Percentiles rank a stretch among this genome's conserved stretches.
Evolutionary conservation across 2,888 invertebrate species (phyloP).

Genomic region (Hemithea aestivaria): DNA sequence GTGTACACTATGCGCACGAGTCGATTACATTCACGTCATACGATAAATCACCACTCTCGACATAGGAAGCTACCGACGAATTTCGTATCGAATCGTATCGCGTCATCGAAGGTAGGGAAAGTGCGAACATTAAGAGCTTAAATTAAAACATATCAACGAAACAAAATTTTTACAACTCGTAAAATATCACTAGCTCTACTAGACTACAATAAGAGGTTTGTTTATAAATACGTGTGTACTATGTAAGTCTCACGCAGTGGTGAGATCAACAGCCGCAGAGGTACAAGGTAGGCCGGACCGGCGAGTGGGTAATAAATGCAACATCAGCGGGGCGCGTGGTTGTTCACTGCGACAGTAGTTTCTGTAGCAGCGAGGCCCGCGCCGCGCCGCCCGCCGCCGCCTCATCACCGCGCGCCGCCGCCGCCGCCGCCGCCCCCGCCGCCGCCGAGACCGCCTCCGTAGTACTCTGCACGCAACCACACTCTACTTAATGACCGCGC

Average conservation of each 20-base stretch:
- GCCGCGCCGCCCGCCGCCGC: slow-evolving; percentile 37
- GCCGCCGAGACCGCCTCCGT: slow-evolving; percentile 74
- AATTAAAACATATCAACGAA: slow-evolving; percentile 47
- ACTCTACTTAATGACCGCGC: background rate
- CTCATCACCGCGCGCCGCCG: slow-evolving; percentile 47
- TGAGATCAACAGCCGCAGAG: slow-evolving; percentile 71
- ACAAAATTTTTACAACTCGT: slow-evolving; percentile 62
- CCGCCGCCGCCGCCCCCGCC: slow-evolving; percentile 45
- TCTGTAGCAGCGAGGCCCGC: slow-evolving; percentile 88
- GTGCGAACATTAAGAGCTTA: slow-evolving; percentile 51
- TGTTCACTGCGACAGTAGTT: slow-evolving; percentile 89
- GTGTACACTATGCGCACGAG: slow-evolving; percentile 58
- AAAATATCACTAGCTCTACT: slow-evolving; percentile 71
- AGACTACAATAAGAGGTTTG: slow-evolving; percentile 54
- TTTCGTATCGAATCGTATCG: slow-evolving; percentile 55
- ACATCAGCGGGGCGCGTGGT: slow-evolving; percentile 35
- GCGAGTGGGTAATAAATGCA: slow-evolving; percentile 65
- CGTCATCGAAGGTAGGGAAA: slow-evolving; percentile 39
- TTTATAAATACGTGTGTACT: slow-evolving; percentile 66
- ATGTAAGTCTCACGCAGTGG: slow-evolving; percentile 55
- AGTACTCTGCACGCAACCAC: slow-evolving; percentile 58
- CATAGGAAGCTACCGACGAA: slow-evolving; percentile 63
- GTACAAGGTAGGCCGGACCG: slow-evolving; percentile 57
- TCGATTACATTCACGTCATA: slow-evolving; percentile 41
- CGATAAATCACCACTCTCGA: slow-evolving; percentile 56